Conservation (phyloP, 2,113 vertebrate species). For the Perca fluviatilis region DNA sequence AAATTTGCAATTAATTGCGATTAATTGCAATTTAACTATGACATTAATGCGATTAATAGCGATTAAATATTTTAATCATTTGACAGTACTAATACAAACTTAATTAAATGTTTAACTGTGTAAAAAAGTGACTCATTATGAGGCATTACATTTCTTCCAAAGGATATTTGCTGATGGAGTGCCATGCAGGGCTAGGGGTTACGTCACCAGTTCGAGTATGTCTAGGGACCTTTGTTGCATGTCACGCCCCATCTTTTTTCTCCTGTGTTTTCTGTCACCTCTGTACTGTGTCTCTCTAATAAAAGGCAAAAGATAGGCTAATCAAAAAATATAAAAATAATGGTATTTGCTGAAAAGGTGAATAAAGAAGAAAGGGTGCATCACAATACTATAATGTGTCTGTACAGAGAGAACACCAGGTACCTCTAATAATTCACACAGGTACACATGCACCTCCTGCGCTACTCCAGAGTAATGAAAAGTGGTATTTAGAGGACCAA, state of each 20-base stretch:
- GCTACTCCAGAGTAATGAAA: constrained; percentile 24
- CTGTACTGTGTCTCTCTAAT: background rate
- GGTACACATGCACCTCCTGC: background rate
- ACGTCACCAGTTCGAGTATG: background rate
- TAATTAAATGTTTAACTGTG: background rate
- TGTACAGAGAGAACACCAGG: background rate
- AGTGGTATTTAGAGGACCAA: constrained; percentile 29
- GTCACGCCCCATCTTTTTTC: background rate
- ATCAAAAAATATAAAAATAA: background rate
- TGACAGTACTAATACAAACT: too few species aligned
- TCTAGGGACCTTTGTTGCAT: background rate
- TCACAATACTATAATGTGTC: background rate
- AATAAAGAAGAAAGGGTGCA: background rate
- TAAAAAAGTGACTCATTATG: background rate
- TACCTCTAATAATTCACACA: background rate
- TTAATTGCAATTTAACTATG: too few species aligned
- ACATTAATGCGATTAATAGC: too few species aligned
- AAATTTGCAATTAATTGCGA: too few species aligned
- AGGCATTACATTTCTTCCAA: background rate
- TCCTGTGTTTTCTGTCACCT: background rate
- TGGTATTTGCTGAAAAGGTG: background rate
- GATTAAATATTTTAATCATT: too few species aligned
- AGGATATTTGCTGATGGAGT: background rate
- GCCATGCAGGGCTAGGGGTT: background rate
- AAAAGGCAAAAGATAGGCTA: background rate